Evolutionary conservation across 2,888 invertebrate genomes (phyloP).

Genomic region (Epistrophella euchroma): DNA sequence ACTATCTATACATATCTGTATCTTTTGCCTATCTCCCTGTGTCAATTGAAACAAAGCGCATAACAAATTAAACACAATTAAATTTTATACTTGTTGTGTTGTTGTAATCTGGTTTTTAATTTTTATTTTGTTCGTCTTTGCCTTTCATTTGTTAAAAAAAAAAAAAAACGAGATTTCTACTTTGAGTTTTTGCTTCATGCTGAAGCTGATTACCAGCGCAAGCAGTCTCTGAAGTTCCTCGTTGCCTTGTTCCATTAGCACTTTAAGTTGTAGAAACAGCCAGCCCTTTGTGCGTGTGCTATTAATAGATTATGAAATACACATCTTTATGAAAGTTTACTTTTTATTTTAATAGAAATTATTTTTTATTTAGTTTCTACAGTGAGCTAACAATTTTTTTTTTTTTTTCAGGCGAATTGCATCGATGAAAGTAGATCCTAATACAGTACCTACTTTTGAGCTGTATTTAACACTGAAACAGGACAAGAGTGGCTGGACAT

Average conservation of each 20-base stretch:
- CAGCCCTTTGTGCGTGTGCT: slow-evolving; percentile 58
- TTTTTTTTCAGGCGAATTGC: slow-evolving; percentile 87
- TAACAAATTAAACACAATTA: slow-evolving; percentile 74
- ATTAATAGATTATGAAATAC: slow-evolving; percentile 54
- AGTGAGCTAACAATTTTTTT: slow-evolving; percentile 41
- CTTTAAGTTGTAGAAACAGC: slow-evolving; percentile 43
- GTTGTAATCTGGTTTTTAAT: slow-evolving; percentile 30
- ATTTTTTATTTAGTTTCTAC: slow-evolving; percentile 12
- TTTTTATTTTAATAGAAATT: slow-evolving; percentile 19
- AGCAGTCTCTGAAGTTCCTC: slow-evolving; percentile 46
- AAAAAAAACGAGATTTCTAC: slow-evolving; percentile 37
- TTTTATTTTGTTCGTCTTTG: slow-evolving; percentile 7
- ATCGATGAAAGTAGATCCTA: slow-evolving; percentile 93
- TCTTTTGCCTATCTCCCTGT: slow-evolving; percentile 65
- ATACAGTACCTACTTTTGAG: slow-evolving; percentile 95
- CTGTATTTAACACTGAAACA: slow-evolving; percentile 94
- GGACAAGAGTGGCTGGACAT: slow-evolving; percentile 94
- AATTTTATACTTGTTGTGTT: slow-evolving; percentile 30
- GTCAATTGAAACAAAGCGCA: slow-evolving; percentile 75
- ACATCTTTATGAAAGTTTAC: slow-evolving; percentile 39
- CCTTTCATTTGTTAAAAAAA: slow-evolving; percentile 25
- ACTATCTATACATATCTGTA: slow-evolving; percentile 15
- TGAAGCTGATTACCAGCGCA: slow-evolving; percentile 58
- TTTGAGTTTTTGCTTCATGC: slow-evolving; percentile 48
- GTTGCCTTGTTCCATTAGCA: slow-evolving; percentile 56